Evolutionary conservation across 2,888 invertebrate species (phyloP), one percentile per base, ranked within the genome.

Genomic region (Drosophila yooni): DNA sequence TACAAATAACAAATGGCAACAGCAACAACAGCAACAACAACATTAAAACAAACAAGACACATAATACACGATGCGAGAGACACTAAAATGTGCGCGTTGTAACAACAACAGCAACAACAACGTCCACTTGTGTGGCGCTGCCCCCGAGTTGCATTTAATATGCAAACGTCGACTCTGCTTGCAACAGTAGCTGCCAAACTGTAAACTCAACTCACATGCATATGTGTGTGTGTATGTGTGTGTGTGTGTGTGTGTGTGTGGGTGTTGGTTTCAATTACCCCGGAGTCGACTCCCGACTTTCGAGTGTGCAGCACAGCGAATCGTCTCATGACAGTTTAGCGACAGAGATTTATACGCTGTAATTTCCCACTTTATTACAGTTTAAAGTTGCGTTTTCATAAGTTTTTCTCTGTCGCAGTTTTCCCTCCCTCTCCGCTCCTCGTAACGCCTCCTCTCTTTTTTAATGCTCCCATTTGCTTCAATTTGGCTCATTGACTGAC

Each of bases 321-420:
- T 46, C 46, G 46, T 34, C 48, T 62, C 77, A 84, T 89, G 90
- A 89, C 89, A 89, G 83, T 81, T 88, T 70, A 73, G 78, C 76
- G 91, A 89, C 89, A 89, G 82, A 88, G 89, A 89, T 89, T 89
- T 89, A 91, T 89, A 84, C 74, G 70, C 82, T 79, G 83, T 86
- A 82, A 89, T 91, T 89, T 89, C 83, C 90, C 84, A 88, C 84
- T 89, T 89, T 89, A 89, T 89, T 89, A 82, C 89, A 81, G 86
- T 87, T 87, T 88, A 87, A 89, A 86, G 80, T 86, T 87, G 89
- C 89, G 77, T 89, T 86, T 86, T 82, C 84, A 78, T 87, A 89
- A 79, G 85, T 89, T 88, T 82, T 83, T 66, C 52, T 48, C 58
- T 38, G 34, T 62, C 69, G 81, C 63, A 70, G 70, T 83, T 81